A percentile compares a stretch with the other conserved stretches of the same genome.
Conservation (phyloP, 2,888 invertebrate genomes). For the Andrena dorsata region DNA sequence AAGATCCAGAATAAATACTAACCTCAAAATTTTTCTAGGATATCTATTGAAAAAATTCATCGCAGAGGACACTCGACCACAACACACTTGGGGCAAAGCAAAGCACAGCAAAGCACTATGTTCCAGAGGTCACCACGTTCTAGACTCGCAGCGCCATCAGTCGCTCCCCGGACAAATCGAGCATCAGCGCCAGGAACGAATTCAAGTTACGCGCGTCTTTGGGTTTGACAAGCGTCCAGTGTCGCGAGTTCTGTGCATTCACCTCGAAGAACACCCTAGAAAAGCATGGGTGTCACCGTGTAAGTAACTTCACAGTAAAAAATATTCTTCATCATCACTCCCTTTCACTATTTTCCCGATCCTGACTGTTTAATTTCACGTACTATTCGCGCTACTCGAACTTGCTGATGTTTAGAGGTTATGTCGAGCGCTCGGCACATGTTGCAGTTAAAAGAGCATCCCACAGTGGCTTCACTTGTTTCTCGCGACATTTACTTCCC, state of each 20-base stretch:
- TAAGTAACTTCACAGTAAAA: conserved; percentile 80
- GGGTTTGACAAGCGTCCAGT: conserved; percentile 34
- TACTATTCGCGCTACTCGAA: conserved; percentile 7
- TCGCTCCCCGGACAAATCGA: not conserved
- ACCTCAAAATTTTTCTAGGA: no score
- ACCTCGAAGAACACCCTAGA: not conserved
- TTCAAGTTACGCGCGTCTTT: conserved; percentile 45
- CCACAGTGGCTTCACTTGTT: not conserved
- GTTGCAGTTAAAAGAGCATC: not conserved
- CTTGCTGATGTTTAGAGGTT: conserved; percentile 46
- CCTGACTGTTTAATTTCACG: not conserved
- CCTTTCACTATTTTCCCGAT: not conserved
- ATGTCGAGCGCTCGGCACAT: conserved; percentile 48
- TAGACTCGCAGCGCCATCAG: not conserved
- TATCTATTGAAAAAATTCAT: no score
- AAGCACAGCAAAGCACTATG: no score
- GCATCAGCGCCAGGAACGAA: not conserved
- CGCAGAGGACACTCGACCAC: no score
- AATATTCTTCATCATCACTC: not conserved
- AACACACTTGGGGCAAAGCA: no score
- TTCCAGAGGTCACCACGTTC: conserved; percentile 10
- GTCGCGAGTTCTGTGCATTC: conserved; percentile 8
- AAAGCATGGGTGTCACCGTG: conserved; percentile 89
- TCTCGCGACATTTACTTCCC: not conserved
- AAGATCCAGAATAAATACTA: no score